Percentiles rank a stretch among this genome's conserved stretches.
Conservation (phyloP, 2,797 vertebrate species). For the Sebastolobus altivelis region DNA sequence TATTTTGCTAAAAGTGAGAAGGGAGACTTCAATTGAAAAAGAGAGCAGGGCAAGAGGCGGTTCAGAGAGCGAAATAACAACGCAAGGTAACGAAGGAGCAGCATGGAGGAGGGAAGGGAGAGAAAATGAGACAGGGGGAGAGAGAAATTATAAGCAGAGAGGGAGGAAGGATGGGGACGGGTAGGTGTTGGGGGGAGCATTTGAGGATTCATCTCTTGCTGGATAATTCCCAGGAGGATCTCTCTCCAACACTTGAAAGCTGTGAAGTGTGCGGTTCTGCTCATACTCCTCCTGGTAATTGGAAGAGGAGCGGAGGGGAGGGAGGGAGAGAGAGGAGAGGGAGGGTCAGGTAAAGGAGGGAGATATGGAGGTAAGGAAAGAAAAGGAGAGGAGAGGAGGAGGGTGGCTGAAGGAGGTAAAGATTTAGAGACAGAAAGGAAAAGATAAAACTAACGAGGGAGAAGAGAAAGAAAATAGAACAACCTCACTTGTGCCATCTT, state of each 20-base stretch:
- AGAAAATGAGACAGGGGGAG: conserved; percentile 52
- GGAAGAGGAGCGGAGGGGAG: conserved; percentile 71
- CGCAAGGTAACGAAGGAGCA: conserved; percentile 44
- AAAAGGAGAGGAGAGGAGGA: conserved; percentile 1
- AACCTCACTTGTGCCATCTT: conserved; percentile 26
- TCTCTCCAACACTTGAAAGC: conserved; percentile 87
- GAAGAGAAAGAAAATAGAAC: conserved; percentile 9
- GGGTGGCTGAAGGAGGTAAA: conserved; percentile 29
- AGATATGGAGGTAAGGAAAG: conserved; percentile 35
- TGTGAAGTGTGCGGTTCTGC: conserved; percentile 89
- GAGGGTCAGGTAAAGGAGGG: conserved; percentile 64
- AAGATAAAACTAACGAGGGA: conserved; percentile 25
- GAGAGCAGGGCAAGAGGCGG: neutral
- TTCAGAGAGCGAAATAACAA: conserved; percentile 45
- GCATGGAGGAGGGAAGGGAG: conserved; percentile 44
- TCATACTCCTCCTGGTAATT: conserved; percentile 87
- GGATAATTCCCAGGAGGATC: conserved; percentile 85
- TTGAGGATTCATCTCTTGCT: conserved; percentile 84
- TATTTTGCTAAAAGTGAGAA: conserved; percentile 21
- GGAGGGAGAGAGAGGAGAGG: neutral
- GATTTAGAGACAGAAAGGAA: conserved; percentile 22
- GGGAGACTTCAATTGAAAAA: neutral
- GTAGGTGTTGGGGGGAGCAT: conserved; percentile 65
- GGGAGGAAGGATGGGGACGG: conserved; percentile 53
- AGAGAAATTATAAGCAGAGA: conserved; percentile 49